Evolutionary conservation across 2,888 invertebrate species (phyloP), one percentile per base, ranked within the genome.

Genomic region (Drosophila nigritarsus): DNA sequence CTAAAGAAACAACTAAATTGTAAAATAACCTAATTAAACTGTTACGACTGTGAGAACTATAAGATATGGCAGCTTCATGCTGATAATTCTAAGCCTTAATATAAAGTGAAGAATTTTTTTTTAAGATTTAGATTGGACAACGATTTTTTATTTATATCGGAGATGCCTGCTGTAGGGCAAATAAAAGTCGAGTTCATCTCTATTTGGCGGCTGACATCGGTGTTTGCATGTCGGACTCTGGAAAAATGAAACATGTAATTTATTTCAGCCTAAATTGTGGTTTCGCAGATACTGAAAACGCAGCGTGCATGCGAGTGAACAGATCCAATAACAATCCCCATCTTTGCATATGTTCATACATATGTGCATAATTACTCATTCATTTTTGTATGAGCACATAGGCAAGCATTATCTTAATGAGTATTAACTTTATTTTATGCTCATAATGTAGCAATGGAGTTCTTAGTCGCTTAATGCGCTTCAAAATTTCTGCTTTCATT

Each of bases 241-340:
- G 27, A 45, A 65, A 68, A 77, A 73, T 62, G 80, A 73, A 87
- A 84, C 88, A 82, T 82, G 83, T 73, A 83, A 89, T 85, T 85
- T 83, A 75, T 83, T 81, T 77, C 81, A 88, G 81, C 86, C 86
- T 73, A 83, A 81, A 88, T 86, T 81, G 61, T 60, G 66, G 48
- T 69, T 68, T 73, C 58, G 65, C 82, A 68, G 72, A 79, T 63
- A 62, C 64, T 61, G 48, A 18, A 60, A 73, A 65, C 58, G 56
- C 55, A 60, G 56, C 40, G 36, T 56, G 59, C 64, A 59, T 63
- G 72, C 73, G 27, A 30, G 24, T 54, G 40, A 40, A 66, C 42
- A 49, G 61, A 66, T 77, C 48, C 67, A 54, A 64, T 58, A 62
- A 65, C 48, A 65, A 24, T n/a, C 34, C 18, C 24, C 36, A 29